These are phyloP conservation scores for Mimas tiliae DNA, from an alignment of 2,888 invertebrate genomes.

Conservation along the genomic window DNA sequence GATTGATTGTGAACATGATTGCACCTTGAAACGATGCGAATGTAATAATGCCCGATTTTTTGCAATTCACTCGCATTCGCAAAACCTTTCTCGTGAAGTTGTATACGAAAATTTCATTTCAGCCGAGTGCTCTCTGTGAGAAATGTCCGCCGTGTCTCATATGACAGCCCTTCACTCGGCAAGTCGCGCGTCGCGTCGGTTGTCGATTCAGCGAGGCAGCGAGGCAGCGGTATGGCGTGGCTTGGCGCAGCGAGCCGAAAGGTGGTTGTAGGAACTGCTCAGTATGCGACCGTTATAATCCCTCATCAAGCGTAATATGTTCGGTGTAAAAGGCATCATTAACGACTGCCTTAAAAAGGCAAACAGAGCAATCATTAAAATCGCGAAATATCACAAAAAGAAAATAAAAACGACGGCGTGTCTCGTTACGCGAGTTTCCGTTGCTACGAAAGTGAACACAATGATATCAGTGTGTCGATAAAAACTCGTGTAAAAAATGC, in stretches of 20 bases:
- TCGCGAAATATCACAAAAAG: constrained; percentile 78
- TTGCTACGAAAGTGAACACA: constrained; percentile 81
- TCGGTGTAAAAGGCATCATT: constrained; percentile 81
- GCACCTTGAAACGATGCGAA: constrained; percentile 63
- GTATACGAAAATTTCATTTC: constrained; percentile 67
- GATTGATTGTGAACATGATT: constrained; percentile 78
- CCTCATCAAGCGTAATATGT: constrained; percentile 76
- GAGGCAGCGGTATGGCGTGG: constrained; percentile 26
- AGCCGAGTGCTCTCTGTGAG: constrained; percentile 68
- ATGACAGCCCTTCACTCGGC: constrained; percentile 80
- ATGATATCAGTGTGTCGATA: constrained; percentile 74
- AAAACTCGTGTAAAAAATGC: constrained; percentile 73
- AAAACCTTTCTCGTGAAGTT: constrained; percentile 56
- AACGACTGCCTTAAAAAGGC: constrained; percentile 82
- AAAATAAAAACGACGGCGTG: constrained; percentile 70
- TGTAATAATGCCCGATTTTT: constrained; percentile 63
- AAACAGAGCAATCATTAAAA: constrained; percentile 82
- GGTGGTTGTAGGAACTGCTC: constrained; percentile 58
- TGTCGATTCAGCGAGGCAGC: constrained; percentile 10
- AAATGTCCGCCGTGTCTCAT: constrained; percentile 67
- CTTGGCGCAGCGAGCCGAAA: constrained; percentile 53
- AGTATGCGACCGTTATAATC: constrained; percentile 77
- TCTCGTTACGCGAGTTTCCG: constrained; percentile 81
- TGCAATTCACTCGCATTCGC: constrained; percentile 42
- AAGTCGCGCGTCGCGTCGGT: constrained; percentile 35